Conservation (phyloP, 2,113 vertebrate species). For the Microcebus tavaratra region DNA sequence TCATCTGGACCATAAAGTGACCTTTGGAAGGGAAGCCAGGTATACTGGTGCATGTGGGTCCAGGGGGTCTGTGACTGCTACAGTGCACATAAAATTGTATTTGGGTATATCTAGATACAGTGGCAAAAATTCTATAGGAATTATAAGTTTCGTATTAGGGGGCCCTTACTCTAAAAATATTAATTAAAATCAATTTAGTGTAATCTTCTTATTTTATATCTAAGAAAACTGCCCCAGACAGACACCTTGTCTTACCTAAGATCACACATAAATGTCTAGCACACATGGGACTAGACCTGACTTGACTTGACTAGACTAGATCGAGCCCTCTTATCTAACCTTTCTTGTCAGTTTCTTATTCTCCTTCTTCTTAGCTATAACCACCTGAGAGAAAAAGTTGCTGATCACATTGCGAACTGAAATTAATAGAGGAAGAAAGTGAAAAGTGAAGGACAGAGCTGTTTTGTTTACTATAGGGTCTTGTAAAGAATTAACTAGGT, state of each 20-base stretch:
- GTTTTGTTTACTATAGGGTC: conserved; percentile 38
- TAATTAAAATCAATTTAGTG: background rate
- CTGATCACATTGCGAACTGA: conserved; percentile 19
- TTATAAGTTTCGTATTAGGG: background rate
- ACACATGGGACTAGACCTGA: background rate
- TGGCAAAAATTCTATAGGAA: background rate
- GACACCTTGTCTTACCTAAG: background rate
- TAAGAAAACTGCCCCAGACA: background rate
- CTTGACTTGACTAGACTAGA: background rate
- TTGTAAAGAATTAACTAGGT: conserved; percentile 52
- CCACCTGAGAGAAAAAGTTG: conserved; percentile 7
- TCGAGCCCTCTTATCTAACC: background rate
- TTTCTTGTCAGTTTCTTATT: background rate
- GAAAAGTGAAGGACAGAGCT: background rate
- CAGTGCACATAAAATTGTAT: background rate
- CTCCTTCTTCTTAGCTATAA: background rate
- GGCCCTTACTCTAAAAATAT: background rate
- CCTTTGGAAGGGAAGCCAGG: background rate
- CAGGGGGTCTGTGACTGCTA: background rate
- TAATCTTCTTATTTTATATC: background rate
- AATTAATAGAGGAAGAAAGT: conserved; percentile 22
- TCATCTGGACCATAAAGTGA: background rate
- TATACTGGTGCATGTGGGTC: background rate
- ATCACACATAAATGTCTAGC: background rate
- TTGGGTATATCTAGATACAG: background rate